Percentiles rank a stretch among this genome's conserved stretches.
Evolutionary conservation across 2,888 invertebrate genomes (phyloP).

Genomic region (Smittia aterrima): DNA sequence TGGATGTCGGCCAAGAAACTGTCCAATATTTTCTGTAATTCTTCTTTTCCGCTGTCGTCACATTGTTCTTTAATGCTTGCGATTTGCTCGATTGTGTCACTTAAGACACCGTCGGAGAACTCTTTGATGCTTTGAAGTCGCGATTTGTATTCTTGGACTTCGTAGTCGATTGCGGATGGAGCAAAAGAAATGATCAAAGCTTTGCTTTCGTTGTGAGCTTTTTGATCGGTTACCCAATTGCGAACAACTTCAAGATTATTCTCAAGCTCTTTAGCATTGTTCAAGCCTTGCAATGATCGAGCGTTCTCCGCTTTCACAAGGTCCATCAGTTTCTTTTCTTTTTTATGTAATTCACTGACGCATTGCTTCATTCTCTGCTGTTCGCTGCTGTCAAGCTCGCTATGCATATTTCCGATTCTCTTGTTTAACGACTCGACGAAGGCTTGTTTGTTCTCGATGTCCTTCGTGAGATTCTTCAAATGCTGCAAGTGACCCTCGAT

Average conservation of each 20-base stretch:
- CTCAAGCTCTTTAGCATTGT: conserved; percentile 72
- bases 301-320: conserved; percentile 73
- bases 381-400: conserved; percentile 82
- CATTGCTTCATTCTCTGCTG: conserved; percentile 74
- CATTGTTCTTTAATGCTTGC: conserved; percentile 78
- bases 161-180: conserved; percentile 79
- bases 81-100: conserved; percentile 73
- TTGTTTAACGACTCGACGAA: conserved; percentile 80
- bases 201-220: conserved; percentile 49
- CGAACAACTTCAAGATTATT: conserved; percentile 74
- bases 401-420: conserved; percentile 77
- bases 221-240: conserved; percentile 75
- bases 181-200: conserved; percentile 69
- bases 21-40: conserved; percentile 65
- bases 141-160: conserved; percentile 71
- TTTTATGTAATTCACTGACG: conserved; percentile 67
- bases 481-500: conserved; percentile 72
- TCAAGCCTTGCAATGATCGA: conserved; percentile 62
- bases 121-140: conserved; percentile 73
- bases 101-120: conserved; percentile 71
- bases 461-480: conserved; percentile 72
- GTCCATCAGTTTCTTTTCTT: conserved; percentile 71
- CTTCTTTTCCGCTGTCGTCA: conserved; percentile 65
- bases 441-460: conserved; percentile 80
- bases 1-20: conserved; percentile 71